Evolutionary conservation across 2,797 vertebrate genomes (phyloP).

Genomic region (Choloepus didactylus): DNA sequence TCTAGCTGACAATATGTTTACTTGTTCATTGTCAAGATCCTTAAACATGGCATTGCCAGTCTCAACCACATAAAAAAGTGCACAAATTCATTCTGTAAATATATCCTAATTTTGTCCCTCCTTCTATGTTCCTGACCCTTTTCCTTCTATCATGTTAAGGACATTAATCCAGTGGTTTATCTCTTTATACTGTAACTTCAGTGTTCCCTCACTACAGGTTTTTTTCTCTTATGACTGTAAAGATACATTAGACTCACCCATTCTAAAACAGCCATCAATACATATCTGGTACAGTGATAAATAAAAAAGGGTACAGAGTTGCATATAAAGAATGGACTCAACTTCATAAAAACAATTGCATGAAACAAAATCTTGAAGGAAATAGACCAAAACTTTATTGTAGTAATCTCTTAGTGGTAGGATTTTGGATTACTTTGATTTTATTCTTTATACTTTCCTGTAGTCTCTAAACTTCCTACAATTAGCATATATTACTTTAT

Average conservation of each 20-base stretch:
- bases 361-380: background rate
- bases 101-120: background rate
- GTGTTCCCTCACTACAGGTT: background rate
- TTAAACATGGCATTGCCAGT: slow-evolving; percentile 16
- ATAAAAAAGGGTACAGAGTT: background rate
- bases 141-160: background rate
- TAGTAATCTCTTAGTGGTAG: background rate
- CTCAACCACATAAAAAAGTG: background rate
- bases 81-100: background rate
- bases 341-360: background rate
- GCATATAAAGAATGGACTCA: background rate
- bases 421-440: slow-evolving; percentile 5
- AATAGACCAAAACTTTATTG: background rate
- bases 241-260: background rate
- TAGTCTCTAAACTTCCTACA: background rate
- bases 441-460: background rate
- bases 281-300: background rate
- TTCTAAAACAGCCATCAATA: background rate
- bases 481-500: background rate
- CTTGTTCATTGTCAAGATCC: background rate
- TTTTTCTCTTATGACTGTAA: slow-evolving; percentile 17
- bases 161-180: background rate
- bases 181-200: background rate
- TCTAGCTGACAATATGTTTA: background rate
- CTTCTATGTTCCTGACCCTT: background rate